Base-by-base conservation (phyloP, 2,113 vertebrate genomes). In the Xenopus borealis region DNA sequence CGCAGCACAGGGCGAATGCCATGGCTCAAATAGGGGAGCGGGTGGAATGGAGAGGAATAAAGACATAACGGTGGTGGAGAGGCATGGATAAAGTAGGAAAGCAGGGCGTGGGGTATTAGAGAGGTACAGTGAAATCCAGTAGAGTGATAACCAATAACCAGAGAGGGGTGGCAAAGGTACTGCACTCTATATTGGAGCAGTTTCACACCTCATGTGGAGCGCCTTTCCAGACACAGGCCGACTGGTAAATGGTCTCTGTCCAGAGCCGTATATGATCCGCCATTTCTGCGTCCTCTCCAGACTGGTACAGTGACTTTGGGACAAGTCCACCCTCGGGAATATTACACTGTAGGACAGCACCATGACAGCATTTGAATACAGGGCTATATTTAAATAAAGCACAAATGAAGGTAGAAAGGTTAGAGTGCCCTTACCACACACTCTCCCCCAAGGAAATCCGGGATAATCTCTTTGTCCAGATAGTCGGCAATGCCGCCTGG, bases 381-480 rank as follows among this genome's bases (percentile, higher is more conserved):
- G n/a, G n/a, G n/a, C n/a, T n/a, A n/a, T n/a, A n/a, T n/a, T n/a
- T n/a, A n/a, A n/a, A n/a, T n/a, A n/a, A n/a, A n/a, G n/a, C n/a
- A n/a, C n/a, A n/a, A n/a, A 16, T 53, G 52, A 27, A 53, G 46
- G 12, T 47, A 47, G 9, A 47, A 12, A 8, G 59, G n/a, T 58
- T 10, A n/a, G 69, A 27, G 0, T 1, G 3, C 7, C 30, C 89
- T 81, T 82, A 94, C 93, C 92, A 94, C 72, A 61, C 93, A 93
- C 18, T 93, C 89, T 72, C 93, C 93, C 10, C 93, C 93, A 0
- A 94, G 87, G 81, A 94, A 94, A 72, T 94, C 93, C 0, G 93
- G 93, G 78, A 94, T 91, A 71, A 94, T 86, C 0, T 92, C 93
- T 65, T 83, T 90, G 68, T 93, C 89, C 75, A 94, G 82, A 0